Base-by-base conservation (phyloP, 2,113 vertebrate genomes). In the Synodontis membranacea region DNA sequence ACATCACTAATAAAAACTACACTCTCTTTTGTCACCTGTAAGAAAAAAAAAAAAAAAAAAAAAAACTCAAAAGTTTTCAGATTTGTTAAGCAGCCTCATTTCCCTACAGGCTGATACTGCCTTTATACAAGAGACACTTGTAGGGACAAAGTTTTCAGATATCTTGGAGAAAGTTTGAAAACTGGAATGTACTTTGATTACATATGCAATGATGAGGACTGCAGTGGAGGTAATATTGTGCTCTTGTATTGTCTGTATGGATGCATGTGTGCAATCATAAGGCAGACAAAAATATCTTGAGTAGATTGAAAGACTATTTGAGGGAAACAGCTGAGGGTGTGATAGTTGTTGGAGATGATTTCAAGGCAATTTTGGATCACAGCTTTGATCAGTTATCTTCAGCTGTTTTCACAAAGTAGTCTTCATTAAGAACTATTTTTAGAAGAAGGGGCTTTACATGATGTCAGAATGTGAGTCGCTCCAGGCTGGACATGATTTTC, bases 201-300 rank as follows among this genome's bases (percentile, higher is more conserved):
- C 42, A 46, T 74, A 14, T 74, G 70, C 42, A 39, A 74, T 60
- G 70, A 74, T 74, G 23, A 74, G 42, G 70, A 44, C 5, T 44
- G 42, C 42, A 74, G 70, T 72, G 68, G 68, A 72, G 68, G 68
- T 72, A 42, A 72, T 37, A 72, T 72, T 39, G 68, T 42, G 19
- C 34, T 72, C 68, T 42, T 39, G 85, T 87, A 31, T 17, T 23
- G 0, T 54, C 34, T 88, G 10, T 86, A 60, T 50, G 79, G n/a
- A n/a, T n/a, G 83, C 11, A 91, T 84, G 82, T 88, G 81, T 81
- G 87, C 91, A 90, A 89, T 60, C 92, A 92, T 72, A 86, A 88
- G 88, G 0, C 62, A 15, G 88, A 89, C 28, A 79, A 8, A n/a
- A 50, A 82, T 3, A 83, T 75, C 72, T 37, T 91, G 84, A 62